phyloP scores from a whole-genome alignment of 2,113 vertebrate species.

The Petromus typicus region DNA sequence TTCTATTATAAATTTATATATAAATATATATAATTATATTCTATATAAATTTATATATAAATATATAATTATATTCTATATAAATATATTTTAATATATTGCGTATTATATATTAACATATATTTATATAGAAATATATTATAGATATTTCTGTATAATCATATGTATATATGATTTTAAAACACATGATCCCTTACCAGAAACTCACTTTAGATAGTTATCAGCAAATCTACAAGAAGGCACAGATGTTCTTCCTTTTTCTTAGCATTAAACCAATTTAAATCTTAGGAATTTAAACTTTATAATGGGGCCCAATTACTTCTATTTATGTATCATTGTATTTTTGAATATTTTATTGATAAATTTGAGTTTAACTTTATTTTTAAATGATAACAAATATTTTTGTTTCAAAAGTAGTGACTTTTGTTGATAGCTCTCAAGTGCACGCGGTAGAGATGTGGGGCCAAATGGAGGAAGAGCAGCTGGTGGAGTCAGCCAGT shows the following conservation, averaged over 20 bases:
- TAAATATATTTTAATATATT: too few relatives aligned
- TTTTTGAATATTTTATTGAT: not conserved
- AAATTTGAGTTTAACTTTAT: conserved; percentile 33
- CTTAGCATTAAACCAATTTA: not conserved
- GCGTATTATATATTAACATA: too few relatives aligned
- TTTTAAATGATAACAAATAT: not conserved
- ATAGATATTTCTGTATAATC: too few relatives aligned
- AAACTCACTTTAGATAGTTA: not conserved
- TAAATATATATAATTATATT: too few relatives aligned
- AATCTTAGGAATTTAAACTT: not conserved
- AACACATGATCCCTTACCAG: not conserved
- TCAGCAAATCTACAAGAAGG: not conserved
- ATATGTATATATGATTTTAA: not conserved
- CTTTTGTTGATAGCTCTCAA: not conserved
- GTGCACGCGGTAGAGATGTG: not conserved
- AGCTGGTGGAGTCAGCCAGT: not conserved
- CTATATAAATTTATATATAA: not conserved
- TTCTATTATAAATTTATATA: not conserved
- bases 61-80: too few relatives aligned
- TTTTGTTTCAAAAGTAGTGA: not conserved
- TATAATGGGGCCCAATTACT: not conserved
- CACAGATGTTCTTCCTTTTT: not conserved
- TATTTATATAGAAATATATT: too few relatives aligned
- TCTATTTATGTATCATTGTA: not conserved
- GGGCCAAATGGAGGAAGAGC: not conserved